Conservation (phyloP, 2,113 vertebrate genomes). For the Macaca mulatta region DNA sequence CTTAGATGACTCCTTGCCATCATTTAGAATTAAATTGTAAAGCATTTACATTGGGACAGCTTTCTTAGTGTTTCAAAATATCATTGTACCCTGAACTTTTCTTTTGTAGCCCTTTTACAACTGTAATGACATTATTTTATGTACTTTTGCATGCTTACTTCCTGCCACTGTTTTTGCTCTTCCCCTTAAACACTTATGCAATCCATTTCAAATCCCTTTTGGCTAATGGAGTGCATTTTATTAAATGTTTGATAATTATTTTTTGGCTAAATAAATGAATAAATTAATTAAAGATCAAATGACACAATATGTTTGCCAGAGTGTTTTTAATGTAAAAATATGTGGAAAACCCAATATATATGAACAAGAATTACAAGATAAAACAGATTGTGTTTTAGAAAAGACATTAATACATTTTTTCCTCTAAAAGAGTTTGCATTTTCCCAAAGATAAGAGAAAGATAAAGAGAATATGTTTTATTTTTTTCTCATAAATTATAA, state of each 20-base stretch:
- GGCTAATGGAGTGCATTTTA: background rate
- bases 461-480: background rate
- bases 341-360: background rate
- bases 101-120: background rate
- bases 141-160: background rate
- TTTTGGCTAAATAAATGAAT: background rate
- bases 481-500: background rate
- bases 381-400: background rate
- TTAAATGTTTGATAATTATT: background rate
- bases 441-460: background rate
- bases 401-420: background rate
- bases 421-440: background rate
- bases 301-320: background rate
- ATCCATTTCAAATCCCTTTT: background rate
- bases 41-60: fast-evolving
- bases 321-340: background rate
- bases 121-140: background rate
- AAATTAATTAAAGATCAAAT: background rate
- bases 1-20: background rate
- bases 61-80: background rate
- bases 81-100: background rate
- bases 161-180: background rate
- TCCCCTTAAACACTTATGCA: background rate
- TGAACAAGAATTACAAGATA: background rate
- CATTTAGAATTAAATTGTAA: background rate